These are phyloP conservation scores for Brenthis hecate DNA, from an alignment of 2,888 invertebrate genomes.

Conservation along the genomic window DNA sequence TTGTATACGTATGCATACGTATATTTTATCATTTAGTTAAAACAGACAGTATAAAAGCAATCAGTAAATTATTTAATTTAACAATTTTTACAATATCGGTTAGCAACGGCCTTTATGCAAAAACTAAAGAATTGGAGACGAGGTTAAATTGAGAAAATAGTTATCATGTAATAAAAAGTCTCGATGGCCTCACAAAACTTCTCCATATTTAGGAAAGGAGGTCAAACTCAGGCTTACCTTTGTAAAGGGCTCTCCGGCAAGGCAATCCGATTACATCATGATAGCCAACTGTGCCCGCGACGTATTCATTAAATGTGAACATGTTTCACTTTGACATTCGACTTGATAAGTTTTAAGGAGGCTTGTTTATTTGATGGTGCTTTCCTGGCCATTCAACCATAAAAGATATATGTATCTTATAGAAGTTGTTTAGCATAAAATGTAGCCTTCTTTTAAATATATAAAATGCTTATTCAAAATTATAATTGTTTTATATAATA, in stretches of 20 bases:
- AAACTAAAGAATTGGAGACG: slow-evolving; percentile 37
- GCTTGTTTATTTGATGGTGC: background rate
- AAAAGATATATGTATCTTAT: background rate
- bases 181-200: slow-evolving; percentile 67
- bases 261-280: slow-evolving; percentile 64
- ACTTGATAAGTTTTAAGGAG: slow-evolving; percentile 13
- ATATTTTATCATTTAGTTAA: too few species aligned
- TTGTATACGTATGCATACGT: too few species aligned
- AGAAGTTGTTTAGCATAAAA: too few species aligned
- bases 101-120: slow-evolving; percentile 30
- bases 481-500: background rate
- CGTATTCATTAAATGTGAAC: slow-evolving; percentile 48
- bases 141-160: slow-evolving; percentile 41
- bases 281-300: slow-evolving; percentile 50
- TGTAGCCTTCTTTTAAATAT: too few species aligned
- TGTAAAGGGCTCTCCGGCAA: slow-evolving; percentile 58
- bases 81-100: slow-evolving; percentile 2
- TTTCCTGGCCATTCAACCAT: background rate
- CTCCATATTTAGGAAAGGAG: slow-evolving; percentile 75
- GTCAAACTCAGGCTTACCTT: slow-evolving; percentile 65
- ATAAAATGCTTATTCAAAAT: background rate
- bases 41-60: too few species aligned
- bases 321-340: slow-evolving; percentile 25
- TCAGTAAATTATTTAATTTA: background rate
- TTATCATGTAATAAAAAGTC: slow-evolving; percentile 44